These are phyloP conservation scores for Gobio gobio DNA, from an alignment of 2,113 vertebrate genomes.

Conservation along the genomic window DNA sequence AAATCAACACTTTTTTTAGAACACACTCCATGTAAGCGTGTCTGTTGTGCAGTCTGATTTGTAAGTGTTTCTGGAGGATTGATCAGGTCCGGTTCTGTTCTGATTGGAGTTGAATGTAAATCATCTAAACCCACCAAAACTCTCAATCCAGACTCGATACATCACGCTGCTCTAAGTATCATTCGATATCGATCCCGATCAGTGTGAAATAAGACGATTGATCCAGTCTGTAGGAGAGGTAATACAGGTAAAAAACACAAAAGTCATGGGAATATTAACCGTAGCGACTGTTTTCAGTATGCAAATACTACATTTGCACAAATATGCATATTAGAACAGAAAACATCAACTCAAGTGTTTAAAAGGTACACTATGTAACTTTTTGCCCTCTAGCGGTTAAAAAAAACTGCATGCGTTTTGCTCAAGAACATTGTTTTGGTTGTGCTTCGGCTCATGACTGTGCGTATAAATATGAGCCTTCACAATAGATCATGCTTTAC, in stretches of 20 bases:
- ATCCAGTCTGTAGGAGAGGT: neutral
- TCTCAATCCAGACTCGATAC: neutral
- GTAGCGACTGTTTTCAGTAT: neutral
- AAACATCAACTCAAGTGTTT: too few species aligned
- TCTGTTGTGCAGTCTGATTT: constrained; percentile 50
- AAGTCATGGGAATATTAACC: neutral
- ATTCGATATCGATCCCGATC: neutral
- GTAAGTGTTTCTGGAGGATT: constrained; percentile 50
- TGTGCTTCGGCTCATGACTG: too few species aligned
- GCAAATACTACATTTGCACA: neutral
- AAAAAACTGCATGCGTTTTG: too few species aligned
- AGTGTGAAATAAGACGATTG: neutral
- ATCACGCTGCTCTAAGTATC: neutral
- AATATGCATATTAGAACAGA: neutral
- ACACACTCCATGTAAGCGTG: constrained; percentile 53
- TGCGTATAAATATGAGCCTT: too few species aligned
- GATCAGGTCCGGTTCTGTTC: neutral
- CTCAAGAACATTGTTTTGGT: too few species aligned
- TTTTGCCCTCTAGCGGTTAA: too few species aligned
- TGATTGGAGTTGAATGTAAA: constrained; percentile 9
- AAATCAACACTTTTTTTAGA: constrained; percentile 69
- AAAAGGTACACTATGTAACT: too few species aligned
- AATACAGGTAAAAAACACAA: neutral
- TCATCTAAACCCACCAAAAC: neutral
- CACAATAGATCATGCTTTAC: too few species aligned